Percentiles rank a stretch among this genome's conserved stretches.
These are phyloP conservation scores for Allygus modestus DNA, from an alignment of 2,888 invertebrate genomes.

Conservation along the genomic window DNA sequence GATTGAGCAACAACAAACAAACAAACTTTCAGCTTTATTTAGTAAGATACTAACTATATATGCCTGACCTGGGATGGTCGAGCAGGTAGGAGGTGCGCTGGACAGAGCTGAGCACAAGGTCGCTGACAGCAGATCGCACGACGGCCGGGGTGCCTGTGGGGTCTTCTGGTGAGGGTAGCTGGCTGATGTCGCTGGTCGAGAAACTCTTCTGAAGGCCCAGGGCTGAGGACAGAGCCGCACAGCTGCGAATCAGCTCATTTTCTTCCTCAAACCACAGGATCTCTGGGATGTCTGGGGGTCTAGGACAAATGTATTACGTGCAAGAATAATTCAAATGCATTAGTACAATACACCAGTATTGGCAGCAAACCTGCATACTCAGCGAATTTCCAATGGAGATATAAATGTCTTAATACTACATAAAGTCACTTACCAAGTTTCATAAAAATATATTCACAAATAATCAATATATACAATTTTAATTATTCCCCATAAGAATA, in stretches of 20 bases:
- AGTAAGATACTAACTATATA: too few relatives aligned
- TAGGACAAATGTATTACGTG: conserved; percentile 69
- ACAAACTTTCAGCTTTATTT: too few relatives aligned
- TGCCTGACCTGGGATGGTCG: conserved; percentile 75
- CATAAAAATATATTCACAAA: too few relatives aligned
- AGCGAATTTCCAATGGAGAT: too few relatives aligned
- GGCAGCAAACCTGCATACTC: too few relatives aligned
- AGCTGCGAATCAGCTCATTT: conserved; percentile 87
- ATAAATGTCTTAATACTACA: too few relatives aligned
- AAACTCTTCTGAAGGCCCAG: conserved; percentile 90
- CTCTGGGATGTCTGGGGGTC: conserved; percentile 81
- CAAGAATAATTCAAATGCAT: too few relatives aligned
- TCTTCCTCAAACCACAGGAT: conserved; percentile 85
- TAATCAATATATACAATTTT: too few relatives aligned
- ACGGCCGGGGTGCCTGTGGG: conserved; percentile 70
- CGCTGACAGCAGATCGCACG: conserved; percentile 76
- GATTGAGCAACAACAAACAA: too few relatives aligned
- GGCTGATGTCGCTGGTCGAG: conserved; percentile 87
- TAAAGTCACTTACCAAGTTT: too few relatives aligned
- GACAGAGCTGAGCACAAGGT: conserved; percentile 79
- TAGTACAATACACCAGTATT: too few relatives aligned
- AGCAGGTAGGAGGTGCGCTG: conserved; percentile 77
- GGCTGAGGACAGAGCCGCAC: conserved; percentile 87
- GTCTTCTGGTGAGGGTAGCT: conserved; percentile 77
- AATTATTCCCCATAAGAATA: too few relatives aligned